Conservation (phyloP, 1,140 invertebrate species). For the Cyphomyrmex costatus region DNA sequence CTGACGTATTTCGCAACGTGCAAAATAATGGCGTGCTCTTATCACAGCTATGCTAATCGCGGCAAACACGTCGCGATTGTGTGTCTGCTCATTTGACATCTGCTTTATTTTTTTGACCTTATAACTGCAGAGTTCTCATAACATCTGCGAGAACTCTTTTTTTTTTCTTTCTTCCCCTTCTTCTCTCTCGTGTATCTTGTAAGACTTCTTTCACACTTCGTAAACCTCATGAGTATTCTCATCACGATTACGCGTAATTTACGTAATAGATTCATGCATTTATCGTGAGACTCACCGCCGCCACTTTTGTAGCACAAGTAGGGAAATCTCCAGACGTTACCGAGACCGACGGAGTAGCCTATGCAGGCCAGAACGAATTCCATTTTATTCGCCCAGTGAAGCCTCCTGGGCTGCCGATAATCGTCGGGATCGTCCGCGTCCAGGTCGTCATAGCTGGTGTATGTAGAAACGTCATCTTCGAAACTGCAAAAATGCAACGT, state of each 20-base stretch:
- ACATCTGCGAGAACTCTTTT: background rate
- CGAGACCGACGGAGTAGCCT: conserved; percentile 96
- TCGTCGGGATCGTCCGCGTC: conserved; percentile 89
- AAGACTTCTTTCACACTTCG: background rate
- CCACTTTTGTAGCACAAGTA: conserved; percentile 95
- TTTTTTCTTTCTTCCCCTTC: background rate
- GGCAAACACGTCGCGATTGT: conserved; percentile 40
- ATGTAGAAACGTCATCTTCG: conserved; percentile 90
- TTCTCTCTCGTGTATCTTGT: background rate
- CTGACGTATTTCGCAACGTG: conserved; percentile 36
- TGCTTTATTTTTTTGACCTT: conserved; percentile 59
- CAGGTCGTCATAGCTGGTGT: conserved; percentile 89
- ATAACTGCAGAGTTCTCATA: background rate
- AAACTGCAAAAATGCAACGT: conserved; percentile 86
- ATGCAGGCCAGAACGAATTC: conserved; percentile 97
- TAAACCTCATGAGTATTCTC: conserved; percentile 3
- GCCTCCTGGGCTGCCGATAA: conserved; percentile 91
- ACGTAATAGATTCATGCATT: conserved; percentile 1
- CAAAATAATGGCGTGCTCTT: conserved; percentile 59
- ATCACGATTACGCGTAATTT: conserved; percentile 18
- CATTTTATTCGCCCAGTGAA: conserved; percentile 95
- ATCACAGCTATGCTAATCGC: conserved; percentile 67
- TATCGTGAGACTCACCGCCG: conserved; percentile 89
- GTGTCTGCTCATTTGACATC: conserved; percentile 32
- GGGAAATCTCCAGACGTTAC: conserved; percentile 96